Conservation (phyloP, 2,888 invertebrate genomes). For the Eledona agricola region DNA sequence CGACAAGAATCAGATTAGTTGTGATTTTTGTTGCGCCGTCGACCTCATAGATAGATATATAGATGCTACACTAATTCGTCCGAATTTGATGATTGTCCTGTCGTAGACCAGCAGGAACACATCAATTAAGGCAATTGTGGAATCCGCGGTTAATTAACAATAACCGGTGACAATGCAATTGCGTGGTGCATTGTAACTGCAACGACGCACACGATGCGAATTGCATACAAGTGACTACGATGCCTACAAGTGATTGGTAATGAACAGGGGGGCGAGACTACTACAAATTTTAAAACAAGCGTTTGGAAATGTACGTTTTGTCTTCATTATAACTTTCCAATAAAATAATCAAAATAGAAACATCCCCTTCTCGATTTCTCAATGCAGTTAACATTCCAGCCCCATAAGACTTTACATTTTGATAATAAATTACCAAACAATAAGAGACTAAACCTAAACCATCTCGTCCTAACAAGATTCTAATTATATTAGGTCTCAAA, state of each 20-base stretch:
- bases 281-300: neutral
- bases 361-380: slow-evolving; percentile 79
- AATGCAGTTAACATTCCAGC: slow-evolving; percentile 77
- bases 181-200: slow-evolving; percentile 8
- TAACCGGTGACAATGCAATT: slow-evolving; percentile 42
- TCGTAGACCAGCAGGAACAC: neutral
- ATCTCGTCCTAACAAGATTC: slow-evolving; percentile 27
- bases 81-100: slow-evolving; percentile 1
- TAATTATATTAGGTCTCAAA: slow-evolving; percentile 63
- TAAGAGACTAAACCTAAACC: slow-evolving; percentile 75
- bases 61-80: no score
- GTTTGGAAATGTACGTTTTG: no score
- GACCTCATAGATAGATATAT: no score
- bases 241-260: slow-evolving; percentile 32
- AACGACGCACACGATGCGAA: slow-evolving; percentile 4
- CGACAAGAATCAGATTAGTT: no score
- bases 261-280: slow-evolving; percentile 25
- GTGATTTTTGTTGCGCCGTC: neutral
- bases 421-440: slow-evolving; percentile 77
- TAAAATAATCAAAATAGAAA: slow-evolving; percentile 70
- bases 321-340: no score
- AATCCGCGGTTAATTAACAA: slow-evolving; percentile 45
- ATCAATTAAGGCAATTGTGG: slow-evolving; percentile 42
- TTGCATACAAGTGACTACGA: slow-evolving; percentile 4
- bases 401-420: slow-evolving; percentile 74